A percentile compares a stretch with the other conserved stretches of the same genome.
These are phyloP conservation scores for Saturnia pavonia DNA, from an alignment of 2,888 invertebrate genomes.

Conservation along the genomic window DNA sequence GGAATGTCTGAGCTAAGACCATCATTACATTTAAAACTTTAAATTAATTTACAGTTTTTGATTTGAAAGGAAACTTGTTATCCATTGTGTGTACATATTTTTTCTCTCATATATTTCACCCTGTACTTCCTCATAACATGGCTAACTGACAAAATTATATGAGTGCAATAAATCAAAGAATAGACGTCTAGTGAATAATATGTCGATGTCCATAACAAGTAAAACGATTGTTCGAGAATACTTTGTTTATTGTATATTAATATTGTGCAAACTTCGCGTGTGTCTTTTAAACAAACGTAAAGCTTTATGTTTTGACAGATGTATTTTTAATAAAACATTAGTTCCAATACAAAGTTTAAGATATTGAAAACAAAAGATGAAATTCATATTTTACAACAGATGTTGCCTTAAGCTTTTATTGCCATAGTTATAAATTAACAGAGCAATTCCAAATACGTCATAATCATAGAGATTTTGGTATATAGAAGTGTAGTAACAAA, in stretches of 20 bases:
- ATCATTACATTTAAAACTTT: too few relatives aligned
- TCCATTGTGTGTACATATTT: too few relatives aligned
- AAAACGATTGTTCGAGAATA: background rate
- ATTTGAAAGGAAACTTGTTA: too few relatives aligned
- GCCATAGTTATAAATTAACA: constrained; percentile 4
- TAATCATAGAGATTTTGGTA: background rate
- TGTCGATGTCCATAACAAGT: background rate
- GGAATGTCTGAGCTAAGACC: too few relatives aligned
- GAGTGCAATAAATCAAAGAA: too few relatives aligned
- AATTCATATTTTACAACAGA: background rate
- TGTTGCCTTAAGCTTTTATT: background rate
- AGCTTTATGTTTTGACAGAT: too few relatives aligned
- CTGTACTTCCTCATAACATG: background rate
- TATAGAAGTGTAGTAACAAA: too few relatives aligned
- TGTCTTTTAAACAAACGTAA: too few relatives aligned
- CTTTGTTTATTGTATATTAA: background rate
- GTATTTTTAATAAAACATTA: background rate
- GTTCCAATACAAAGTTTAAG: background rate
- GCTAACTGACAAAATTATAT: too few relatives aligned
- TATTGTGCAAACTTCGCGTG: too few relatives aligned
- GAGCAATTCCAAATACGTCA: background rate
- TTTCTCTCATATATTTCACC: too few relatives aligned
- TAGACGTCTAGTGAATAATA: background rate
- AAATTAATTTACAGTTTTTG: too few relatives aligned
- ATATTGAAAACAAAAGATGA: background rate